A percentile compares a stretch with the other conserved stretches of the same genome.
These are phyloP conservation scores for Pachliopta kotzebuea DNA, from an alignment of 2,888 invertebrate genomes.

Conservation along the genomic window DNA sequence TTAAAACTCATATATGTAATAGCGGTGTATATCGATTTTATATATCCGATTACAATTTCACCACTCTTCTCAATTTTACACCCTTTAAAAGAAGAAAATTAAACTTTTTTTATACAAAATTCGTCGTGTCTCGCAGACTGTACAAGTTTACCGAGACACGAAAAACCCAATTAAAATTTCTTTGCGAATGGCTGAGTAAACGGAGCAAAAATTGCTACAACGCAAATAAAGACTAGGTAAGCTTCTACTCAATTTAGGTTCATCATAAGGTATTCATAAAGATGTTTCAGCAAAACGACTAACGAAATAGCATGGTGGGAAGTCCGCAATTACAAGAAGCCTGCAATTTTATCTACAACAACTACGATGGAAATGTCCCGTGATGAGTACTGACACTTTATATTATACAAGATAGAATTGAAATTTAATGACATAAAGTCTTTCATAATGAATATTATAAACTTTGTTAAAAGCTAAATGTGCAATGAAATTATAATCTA, in stretches of 20 bases:
- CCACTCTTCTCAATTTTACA: not conserved
- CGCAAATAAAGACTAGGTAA: conserved; percentile 71
- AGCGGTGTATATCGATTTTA: conserved; percentile 2
- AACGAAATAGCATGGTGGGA: conserved; percentile 45
- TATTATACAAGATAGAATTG: not conserved
- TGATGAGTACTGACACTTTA: conserved; percentile 31
- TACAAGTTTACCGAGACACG: conserved; percentile 64
- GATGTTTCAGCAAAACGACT: conserved; percentile 59
- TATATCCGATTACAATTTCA: conserved; percentile 4
- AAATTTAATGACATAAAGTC: not conserved
- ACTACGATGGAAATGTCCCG: conserved; percentile 39
- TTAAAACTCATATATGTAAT: not conserved
- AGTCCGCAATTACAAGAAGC: conserved; percentile 55
- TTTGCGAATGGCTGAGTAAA: conserved; percentile 72
- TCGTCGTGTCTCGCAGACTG: conserved; percentile 51
- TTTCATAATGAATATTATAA: too few species aligned
- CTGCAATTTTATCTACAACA: conserved; percentile 40
- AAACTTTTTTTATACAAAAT: conserved; percentile 39
- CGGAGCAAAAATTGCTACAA: conserved; percentile 63
- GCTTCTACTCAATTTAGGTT: conserved; percentile 69
- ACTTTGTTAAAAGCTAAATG: too few species aligned
- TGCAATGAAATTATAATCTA: too few species aligned
- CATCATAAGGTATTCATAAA: conserved; percentile 76
- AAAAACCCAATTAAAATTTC: conserved; percentile 75
- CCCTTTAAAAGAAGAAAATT: conserved; percentile 32